Evolutionary conservation across 2,888 invertebrate genomes (phyloP), one percentile per base, ranked within the genome.

Genomic region (Drosophila neonasuta): DNA sequence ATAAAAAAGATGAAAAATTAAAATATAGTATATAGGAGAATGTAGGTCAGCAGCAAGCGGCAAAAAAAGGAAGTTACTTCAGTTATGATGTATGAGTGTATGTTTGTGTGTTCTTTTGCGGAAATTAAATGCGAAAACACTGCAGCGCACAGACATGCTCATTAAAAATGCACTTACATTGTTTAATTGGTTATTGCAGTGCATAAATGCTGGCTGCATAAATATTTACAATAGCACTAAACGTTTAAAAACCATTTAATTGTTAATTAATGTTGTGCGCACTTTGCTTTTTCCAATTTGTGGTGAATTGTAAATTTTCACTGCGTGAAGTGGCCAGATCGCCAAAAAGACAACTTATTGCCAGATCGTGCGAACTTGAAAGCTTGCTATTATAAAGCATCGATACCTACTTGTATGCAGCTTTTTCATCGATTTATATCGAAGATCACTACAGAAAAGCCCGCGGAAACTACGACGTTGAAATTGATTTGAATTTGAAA

Each of bases 61-160:
- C 56, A 48, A 55, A 42, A 32, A 17, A 56, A 41, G 6, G 6
- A 17, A 51, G 48, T 13, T 10, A 41, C 55, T 36, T 51, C 42
- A 10, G 2, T 8, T 9, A 9, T 7, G 13, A 10, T 39, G 39
- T 39, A 5, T 8, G 8, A 13, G 13, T 39, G 39, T 13, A 15
- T 41, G 39, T 41, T 6, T 15, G 36, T 36, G n/a, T 36, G 36
- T 3, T 17, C 13, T 55, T 55, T 49, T 50, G 41, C 57, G 81
- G 74, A 79, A 74, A 81, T 71, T 57, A 77, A 79, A 68, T 55
- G 60, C 52, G 39, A 71, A 51, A 55, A 52, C 42, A 36, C 9
- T 44, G 46, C 49, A 46, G 48, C 13, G n/a, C 13, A 24, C 11
- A 36, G 17, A 17, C 36, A 49, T 15, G 56, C 36, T 56, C 15